A percentile compares a stretch with the other conserved stretches of the same genome.
phyloP scores from a whole-genome alignment of 2,888 invertebrate genomes.

The Limenitis camilla region DNA sequence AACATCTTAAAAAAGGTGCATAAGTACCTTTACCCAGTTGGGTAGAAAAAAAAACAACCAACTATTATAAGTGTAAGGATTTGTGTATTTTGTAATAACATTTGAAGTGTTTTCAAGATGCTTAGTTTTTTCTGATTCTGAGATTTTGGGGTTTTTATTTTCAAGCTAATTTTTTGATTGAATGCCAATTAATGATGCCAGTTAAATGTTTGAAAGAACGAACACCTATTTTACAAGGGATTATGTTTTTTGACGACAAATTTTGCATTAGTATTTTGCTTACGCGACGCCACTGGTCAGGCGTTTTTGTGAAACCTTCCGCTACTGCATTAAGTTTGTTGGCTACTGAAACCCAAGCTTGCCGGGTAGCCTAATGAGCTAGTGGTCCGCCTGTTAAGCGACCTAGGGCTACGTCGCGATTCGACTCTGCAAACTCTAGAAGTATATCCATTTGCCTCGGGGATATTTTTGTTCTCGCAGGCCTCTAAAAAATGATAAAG shows the following conservation, averaged over 20 bases:
- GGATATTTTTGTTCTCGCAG: not conserved
- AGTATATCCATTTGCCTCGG: too few relatives aligned
- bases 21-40: too few relatives aligned
- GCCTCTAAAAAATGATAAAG: conserved; percentile 1
- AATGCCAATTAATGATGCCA: not conserved
- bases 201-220: not conserved
- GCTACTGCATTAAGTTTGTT: not conserved
- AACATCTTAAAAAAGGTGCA: too few relatives aligned
- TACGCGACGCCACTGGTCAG: conserved; percentile 1
- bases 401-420: not conserved
- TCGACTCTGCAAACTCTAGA: conserved; percentile 1
- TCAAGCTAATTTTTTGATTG: not conserved
- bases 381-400: not conserved
- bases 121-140: conserved; percentile 13
- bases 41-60: too few relatives aligned
- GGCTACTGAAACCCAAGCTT: conserved; percentile 1
- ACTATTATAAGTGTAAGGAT: too few relatives aligned
- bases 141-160: not conserved
- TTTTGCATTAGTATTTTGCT: not conserved
- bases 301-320: not conserved
- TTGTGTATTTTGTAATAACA: not conserved
- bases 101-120: conserved; percentile 2
- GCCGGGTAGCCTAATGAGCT: not conserved
- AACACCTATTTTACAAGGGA: too few relatives aligned
- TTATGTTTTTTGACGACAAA: not conserved